phyloP scores from a whole-genome alignment of 2,797 vertebrate species.

The Anguilla marmorata region DNA sequence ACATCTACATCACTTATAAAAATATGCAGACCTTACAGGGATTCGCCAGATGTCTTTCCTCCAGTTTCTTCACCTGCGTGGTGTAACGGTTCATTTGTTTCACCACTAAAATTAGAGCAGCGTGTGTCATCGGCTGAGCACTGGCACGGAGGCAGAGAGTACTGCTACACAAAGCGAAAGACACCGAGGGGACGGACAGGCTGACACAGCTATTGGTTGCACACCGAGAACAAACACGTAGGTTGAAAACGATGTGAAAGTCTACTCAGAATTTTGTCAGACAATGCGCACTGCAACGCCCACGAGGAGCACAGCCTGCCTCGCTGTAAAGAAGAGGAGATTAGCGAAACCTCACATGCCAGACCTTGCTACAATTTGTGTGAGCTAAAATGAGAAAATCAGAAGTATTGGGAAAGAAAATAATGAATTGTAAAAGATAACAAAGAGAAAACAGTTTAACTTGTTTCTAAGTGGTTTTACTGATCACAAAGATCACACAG shows the following conservation, averaged over 20 bases:
- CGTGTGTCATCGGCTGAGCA: neutral
- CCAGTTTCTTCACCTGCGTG: neutral
- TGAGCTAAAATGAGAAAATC: neutral
- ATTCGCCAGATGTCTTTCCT: neutral
- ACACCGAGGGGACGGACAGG: neutral
- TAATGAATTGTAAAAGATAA: neutral
- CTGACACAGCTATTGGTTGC: neutral
- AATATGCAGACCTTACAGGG: neutral
- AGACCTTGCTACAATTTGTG: conserved; percentile 2
- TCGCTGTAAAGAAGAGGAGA: neutral
- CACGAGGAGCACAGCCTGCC: neutral
- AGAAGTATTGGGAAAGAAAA: neutral
- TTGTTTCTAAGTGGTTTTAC: neutral
- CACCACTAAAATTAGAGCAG: conserved; percentile 2
- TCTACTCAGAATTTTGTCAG: neutral
- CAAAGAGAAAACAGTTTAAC: neutral
- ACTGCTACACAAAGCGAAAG: neutral
- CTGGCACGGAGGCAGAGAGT: neutral
- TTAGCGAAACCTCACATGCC: neutral
- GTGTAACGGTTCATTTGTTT: neutral
- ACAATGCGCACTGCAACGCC: neutral
- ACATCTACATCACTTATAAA: neutral
- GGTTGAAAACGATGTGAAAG: conserved; percentile 4
- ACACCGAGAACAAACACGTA: conserved; percentile 3
- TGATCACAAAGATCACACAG: neutral